A percentile compares a stretch with the other conserved stretches of the same genome.
These are phyloP conservation scores for Drosophila dives DNA, from an alignment of 2,888 invertebrate species.

Conservation along the genomic window DNA sequence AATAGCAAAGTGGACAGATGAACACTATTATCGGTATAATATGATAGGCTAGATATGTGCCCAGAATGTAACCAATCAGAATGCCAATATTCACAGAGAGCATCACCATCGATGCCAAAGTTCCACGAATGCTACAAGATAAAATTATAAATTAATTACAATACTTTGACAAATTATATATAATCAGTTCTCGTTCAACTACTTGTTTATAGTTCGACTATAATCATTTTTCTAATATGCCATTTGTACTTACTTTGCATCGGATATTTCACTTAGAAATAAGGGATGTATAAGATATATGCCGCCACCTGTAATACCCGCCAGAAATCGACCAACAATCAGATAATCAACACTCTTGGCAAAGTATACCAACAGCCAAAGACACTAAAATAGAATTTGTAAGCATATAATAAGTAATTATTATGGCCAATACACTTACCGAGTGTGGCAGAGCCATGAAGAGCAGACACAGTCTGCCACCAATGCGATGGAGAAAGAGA, in stretches of 20 bases:
- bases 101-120: slow-evolving; percentile 78
- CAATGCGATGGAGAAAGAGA: slow-evolving; percentile 63
- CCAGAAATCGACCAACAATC: slow-evolving; percentile 67
- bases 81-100: slow-evolving; percentile 80
- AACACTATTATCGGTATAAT: slow-evolving; percentile 74
- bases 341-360: slow-evolving; percentile 65
- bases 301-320: slow-evolving; percentile 76
- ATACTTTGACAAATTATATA: slow-evolving; percentile 39
- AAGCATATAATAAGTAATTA: no score
- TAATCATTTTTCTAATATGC: neutral
- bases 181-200: neutral
- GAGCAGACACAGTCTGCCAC: slow-evolving; percentile 75
- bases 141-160: neutral
- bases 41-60: slow-evolving; percentile 75
- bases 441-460: slow-evolving; percentile 79
- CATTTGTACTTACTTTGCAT: slow-evolving; percentile 65
- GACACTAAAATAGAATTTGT: slow-evolving; percentile 45
- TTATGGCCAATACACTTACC: slow-evolving; percentile 53
- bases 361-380: slow-evolving; percentile 71
- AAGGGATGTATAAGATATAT: slow-evolving; percentile 76
- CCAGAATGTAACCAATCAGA: slow-evolving; percentile 77
- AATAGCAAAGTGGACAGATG: slow-evolving; percentile 69
- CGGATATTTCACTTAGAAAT: slow-evolving; percentile 74
- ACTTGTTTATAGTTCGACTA: rapidly evolving
- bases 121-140: slow-evolving; percentile 79